A percentile compares a stretch with the other conserved stretches of the same genome.
Evolutionary conservation across 1,140 invertebrate species (phyloP).

Genomic region (Drosophila watanabei): DNA sequence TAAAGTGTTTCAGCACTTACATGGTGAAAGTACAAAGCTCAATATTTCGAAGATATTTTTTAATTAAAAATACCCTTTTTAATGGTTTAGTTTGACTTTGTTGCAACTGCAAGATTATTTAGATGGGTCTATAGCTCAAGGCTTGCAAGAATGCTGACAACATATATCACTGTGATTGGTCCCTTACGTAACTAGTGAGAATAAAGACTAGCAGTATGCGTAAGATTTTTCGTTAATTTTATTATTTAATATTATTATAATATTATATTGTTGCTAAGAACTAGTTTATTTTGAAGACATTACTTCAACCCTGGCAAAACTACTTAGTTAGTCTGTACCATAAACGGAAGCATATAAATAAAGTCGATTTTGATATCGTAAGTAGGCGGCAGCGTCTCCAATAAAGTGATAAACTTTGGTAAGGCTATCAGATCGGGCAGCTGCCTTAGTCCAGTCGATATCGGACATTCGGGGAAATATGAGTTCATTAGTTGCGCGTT

Average conservation of each 20-base stretch:
- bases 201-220: no score
- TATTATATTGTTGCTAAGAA: background rate
- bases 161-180: background rate
- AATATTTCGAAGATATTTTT: background rate
- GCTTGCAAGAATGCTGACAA: background rate
- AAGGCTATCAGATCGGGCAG: conserved; percentile 14
- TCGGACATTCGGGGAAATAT: conserved; percentile 33
- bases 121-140: background rate
- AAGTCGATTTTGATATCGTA: conserved; percentile 37
- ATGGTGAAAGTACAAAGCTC: background rate
- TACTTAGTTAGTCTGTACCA: conserved; percentile 21
- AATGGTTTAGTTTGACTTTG: background rate
- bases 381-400: conserved; percentile 53
- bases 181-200: no score
- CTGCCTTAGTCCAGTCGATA: conserved; percentile 34
- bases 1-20: background rate
- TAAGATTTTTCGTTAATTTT: no score
- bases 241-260: background rate
- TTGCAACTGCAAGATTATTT: background rate
- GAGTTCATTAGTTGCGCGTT: conserved; percentile 14
- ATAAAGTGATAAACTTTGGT: conserved; percentile 65
- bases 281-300: background rate
- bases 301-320: conserved; percentile 12
- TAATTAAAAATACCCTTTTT: background rate
- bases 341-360: conserved; percentile 66